Base-by-base conservation (phyloP, 2,797 vertebrate genomes). In the Chrysocyon brachyurus region DNA sequence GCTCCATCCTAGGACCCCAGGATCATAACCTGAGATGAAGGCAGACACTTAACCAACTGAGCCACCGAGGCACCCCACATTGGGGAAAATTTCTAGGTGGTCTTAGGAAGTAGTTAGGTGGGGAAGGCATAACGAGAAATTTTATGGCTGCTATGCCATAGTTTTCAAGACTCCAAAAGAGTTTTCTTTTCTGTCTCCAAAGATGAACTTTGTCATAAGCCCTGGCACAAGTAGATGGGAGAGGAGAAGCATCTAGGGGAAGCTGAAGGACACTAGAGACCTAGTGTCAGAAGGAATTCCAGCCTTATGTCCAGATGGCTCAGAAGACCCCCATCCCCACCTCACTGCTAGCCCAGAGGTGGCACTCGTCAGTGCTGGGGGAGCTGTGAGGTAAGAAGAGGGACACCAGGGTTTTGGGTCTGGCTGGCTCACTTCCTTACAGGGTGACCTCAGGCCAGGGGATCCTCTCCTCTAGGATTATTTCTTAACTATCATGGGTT, bases 121-220 rank as follows among this genome's bases (percentile, higher is more conserved):
- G 24, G 75, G 31, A 84, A 57, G 36, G 17, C 46, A 68, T 21
- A 66, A 36, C 81, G 72, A 61, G 68, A 90, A 49, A 24, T n/a
- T 87, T 93, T 93, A 26, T 40, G 63, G 64, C 61, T 92, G 31
- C 14, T 93, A 56, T 12, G n/a, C 59, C n/a, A n/a, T 56, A 40
- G 40, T 84, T 87, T 79, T 63, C 52, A 91, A 84, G 72, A 52
- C 33, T 83, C 77, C 40, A 81, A 70, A 75, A 84, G 84, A 36
- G 56, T 79, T 90, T 83, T 87, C 79, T 86, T 93, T 87, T 52
- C 77, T 36, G 70, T 36, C 16, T 31, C 21, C 12, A 56, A 79
- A 75, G 57, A 22, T 81, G 96, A 93, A 63, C 22, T 66, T 88
- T 96, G 28, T 61, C 33, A 31, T n/a, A 56, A 93, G 72, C 83